Base-by-base conservation (phyloP, 2,113 vertebrate species). In the Taxidea taxus region DNA sequence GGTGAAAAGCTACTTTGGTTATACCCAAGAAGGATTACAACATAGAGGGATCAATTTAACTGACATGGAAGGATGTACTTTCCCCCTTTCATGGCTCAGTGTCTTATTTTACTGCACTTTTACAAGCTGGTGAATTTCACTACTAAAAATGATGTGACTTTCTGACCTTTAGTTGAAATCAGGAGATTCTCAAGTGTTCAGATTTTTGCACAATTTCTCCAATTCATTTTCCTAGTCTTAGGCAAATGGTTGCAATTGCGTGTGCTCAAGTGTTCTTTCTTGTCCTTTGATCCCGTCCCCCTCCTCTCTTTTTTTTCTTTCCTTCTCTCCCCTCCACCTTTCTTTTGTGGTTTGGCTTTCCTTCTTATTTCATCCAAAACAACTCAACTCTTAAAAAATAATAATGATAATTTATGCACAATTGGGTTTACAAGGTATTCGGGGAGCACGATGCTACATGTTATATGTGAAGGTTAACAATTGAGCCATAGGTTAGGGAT, bases 361-460 rank as follows among this genome's bases (percentile, higher is more conserved):
- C 83, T 85, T 95, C 84, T 84, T 74, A 75, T 94, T 86, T 91
- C 94, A 70, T 85, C 51, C 42, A 54, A 86, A 94, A 27, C 2
- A 95, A 89, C 44, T 49, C 31, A 49, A 14, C 62, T 90, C 34
- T 97, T 95, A 78, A 94, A 91, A 91, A 91, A 54, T 93, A 91
- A 95, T 89, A 78, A 95, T 44, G 58, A 78, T 94, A 93, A 91
- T 89, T 91, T 68, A 75, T 39, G n/a, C 4, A 64, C 29, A 94
- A 6, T 62, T 90, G 37, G 27, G 29, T 98, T 97, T 97, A 92
- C 64, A 96, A 94, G 82, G 49, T 83, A 87, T 83, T 95, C 47
- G 49, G 12, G 37, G 25, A 95, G 39, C 90, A 62, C 21, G 94
- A 95, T 34, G 51, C 81, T 94, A 74, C 92, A 90, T 44, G 81